A percentile compares a stretch with the other conserved stretches of the same genome.
phyloP scores from a whole-genome alignment of 2,113 vertebrate species.

The Xenopus borealis region DNA sequence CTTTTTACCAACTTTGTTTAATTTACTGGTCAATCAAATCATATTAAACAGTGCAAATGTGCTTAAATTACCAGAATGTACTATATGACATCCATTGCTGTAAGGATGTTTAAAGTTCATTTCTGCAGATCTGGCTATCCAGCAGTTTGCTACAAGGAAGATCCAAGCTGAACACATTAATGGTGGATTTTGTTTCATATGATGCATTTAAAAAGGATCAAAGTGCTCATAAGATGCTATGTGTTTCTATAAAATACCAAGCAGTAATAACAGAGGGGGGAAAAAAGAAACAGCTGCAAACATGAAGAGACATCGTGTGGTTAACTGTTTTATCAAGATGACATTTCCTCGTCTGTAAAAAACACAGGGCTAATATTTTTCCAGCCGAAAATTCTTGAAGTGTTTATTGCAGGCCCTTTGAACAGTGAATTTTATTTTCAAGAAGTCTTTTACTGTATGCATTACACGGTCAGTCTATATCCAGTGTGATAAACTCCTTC shows the following conservation, averaged over 20 bases:
- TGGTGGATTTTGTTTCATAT: not conserved
- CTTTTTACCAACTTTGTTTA: no score
- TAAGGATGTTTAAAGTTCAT: not conserved
- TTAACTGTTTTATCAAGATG: slow-evolving; percentile 12
- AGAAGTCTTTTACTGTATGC: no score
- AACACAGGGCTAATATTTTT: slow-evolving; percentile 1
- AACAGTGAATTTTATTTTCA: no score
- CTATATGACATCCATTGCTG: not conserved
- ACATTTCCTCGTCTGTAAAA: slow-evolving; percentile 17
- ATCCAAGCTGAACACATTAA: not conserved
- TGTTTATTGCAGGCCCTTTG: not conserved
- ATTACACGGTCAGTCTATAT: not conserved
- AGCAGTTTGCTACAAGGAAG: not conserved
- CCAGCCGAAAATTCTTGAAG: not conserved
- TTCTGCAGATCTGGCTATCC: not conserved
- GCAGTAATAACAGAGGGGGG: slow-evolving; percentile 7
- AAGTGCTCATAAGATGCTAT: not conserved
- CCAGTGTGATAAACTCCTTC: not conserved
- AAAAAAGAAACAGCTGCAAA: slow-evolving; percentile 1
- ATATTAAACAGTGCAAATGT: no score
- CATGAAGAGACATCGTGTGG: slow-evolving; percentile 13
- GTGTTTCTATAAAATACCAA: not conserved
- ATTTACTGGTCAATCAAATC: no score
- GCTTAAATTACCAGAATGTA: not conserved
- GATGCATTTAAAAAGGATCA: not conserved